Evolutionary conservation across 2,888 invertebrate genomes (phyloP), one percentile per base, ranked within the genome.

Genomic region (Calameuta filiformis): DNA sequence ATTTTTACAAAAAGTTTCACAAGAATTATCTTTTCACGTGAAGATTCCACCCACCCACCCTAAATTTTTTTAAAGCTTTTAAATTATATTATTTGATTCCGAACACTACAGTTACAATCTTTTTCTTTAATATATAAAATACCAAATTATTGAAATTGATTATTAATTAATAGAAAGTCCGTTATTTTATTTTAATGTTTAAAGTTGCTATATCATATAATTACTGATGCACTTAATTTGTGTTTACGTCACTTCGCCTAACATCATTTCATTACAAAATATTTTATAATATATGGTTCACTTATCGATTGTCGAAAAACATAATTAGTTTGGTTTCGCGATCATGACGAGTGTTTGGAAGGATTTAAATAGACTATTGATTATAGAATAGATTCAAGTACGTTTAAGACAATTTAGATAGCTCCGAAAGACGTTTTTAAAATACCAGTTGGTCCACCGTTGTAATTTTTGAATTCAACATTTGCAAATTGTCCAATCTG

Each of bases 231-330:
- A 56, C 1, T 56, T 56, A 23, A 56, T 56, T 23, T 6, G 23
- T 56, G 56, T 23, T 88, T 81, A 89, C 82, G 88, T 89, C 84
- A 90, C 89, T 87, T 90, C 89, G 82, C 89, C 90, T 87, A 89
- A 85, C 90, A 90, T 90, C 82, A 84, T 89, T 82, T 84, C 23
- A 56, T 56, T 56, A 6, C 9, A 56, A 56, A 56, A 9, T 56
- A 56, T 56, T 23, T 23, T 56, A 23, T 33, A 33, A 33, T 33
- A 33, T 56, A 2, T 15, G 56, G 9, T 56, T 56, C 23, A 56
- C 56, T 56, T 56, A 56, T 56, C 56, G 23, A 9, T 15, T 56
- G 2, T 56, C 9, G 9, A 23, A 56, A 6, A 9, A 56, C 56
- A 23, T 56, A 0, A 56, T 56, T 56, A 56, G 23, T 56, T 56